Evolutionary conservation across 1,140 invertebrate genomes (phyloP).

Genomic region (Camponotus vicinus): DNA sequence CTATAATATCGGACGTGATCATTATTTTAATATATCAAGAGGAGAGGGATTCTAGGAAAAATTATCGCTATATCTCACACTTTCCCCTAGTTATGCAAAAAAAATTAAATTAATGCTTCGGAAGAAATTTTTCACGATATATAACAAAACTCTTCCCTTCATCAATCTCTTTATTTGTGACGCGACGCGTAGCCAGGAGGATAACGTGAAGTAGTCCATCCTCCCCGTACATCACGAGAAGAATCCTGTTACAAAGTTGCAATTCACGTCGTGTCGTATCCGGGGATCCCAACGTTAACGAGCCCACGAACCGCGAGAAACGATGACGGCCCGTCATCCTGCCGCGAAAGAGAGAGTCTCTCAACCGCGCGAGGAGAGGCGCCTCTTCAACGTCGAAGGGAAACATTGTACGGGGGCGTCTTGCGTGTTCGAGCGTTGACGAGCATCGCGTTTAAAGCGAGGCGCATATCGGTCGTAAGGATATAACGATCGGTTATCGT

Average conservation of each 20-base stretch:
- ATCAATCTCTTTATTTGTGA: conserved; percentile 31
- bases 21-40: neutral
- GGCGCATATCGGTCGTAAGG: neutral
- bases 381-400: conserved; percentile 34
- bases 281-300: neutral
- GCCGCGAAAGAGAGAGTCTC: conserved; percentile 32
- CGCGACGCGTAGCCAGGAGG: conserved; percentile 29
- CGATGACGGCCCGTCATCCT: conserved; percentile 32
- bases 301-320: neutral
- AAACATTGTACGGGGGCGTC: neutral
- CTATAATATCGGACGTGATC: neutral
- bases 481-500: conserved; percentile 53
- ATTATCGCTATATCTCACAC: neutral
- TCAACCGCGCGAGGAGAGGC: conserved; percentile 34
- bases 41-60: neutral
- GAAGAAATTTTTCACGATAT: neutral
- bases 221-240: conserved; percentile 29
- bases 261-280: conserved; percentile 58
- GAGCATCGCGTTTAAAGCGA: conserved; percentile 31
- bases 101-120: neutral
- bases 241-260: conserved; percentile 64
- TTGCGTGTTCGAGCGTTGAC: conserved; percentile 10
- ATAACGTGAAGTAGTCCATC: conserved; percentile 52
- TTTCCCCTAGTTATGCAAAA: neutral
- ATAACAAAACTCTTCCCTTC: neutral